Conservation (phyloP, 1,140 invertebrate genomes). For the Brachystomella parvula region DNA sequence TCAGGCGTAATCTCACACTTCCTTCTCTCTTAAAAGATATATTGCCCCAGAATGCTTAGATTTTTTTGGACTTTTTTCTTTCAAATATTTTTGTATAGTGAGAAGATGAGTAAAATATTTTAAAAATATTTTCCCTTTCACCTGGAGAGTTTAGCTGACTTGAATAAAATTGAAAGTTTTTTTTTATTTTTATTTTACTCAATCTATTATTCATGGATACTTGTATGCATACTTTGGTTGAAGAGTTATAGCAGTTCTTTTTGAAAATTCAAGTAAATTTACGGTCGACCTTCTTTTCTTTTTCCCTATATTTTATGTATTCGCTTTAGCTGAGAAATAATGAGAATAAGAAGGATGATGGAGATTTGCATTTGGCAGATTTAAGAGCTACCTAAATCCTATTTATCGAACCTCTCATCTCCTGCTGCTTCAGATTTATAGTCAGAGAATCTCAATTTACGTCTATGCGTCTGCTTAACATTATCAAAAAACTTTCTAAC, state of each 20-base stretch:
- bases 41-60: neutral
- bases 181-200: neutral
- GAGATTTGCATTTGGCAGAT: slow-evolving; percentile 34
- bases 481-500: slow-evolving; percentile 1
- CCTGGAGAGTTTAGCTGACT: neutral
- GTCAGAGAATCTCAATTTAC: neutral
- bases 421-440: slow-evolving; percentile 33
- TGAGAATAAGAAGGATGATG: neutral
- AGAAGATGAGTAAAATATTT: neutral
- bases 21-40: neutral
- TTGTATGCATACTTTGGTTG: too few relatives aligned
- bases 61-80: too few relatives aligned
- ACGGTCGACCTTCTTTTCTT: neutral
- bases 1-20: neutral
- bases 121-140: neutral
- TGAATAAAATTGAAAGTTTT: neutral
- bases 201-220: slow-evolving; percentile 10
- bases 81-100: neutral
- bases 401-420: slow-evolving; percentile 36
- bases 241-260: neutral
- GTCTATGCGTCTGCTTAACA: too few relatives aligned
- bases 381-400: slow-evolving; percentile 32
- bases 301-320: slow-evolving; percentile 1
- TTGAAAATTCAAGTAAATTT: neutral
- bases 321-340: neutral